Evolutionary conservation across 2,797 vertebrate genomes (phyloP).

Genomic region (Sebastes itinus): DNA sequence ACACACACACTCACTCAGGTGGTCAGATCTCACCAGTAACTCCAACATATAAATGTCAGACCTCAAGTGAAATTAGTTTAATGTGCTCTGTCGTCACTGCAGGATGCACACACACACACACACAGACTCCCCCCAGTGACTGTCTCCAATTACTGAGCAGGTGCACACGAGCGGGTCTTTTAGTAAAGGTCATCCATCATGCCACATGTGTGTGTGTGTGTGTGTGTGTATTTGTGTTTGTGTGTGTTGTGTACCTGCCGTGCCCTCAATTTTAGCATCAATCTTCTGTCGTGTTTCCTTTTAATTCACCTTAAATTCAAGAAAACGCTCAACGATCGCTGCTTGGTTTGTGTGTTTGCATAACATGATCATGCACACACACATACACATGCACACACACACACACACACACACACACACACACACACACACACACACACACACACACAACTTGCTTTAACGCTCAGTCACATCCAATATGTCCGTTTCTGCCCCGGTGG

Average conservation of each 20-base stretch:
- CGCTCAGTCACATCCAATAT: conserved; percentile 10
- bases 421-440: background rate
- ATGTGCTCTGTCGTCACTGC: conserved; percentile 20
- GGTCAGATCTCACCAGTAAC: conserved; percentile 26
- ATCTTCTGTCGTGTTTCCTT: conserved; percentile 16
- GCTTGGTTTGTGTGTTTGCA: background rate
- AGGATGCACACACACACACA: background rate
- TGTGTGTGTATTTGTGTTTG: background rate
- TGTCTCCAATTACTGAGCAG: conserved; percentile 62
- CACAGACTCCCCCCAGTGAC: conserved; percentile 36
- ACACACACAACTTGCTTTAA: conserved; percentile 1
- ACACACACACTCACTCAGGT: background rate
- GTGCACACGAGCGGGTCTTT: conserved; percentile 50
- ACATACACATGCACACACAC: background rate
- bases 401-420: background rate
- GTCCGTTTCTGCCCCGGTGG: background rate
- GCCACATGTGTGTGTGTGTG: background rate
- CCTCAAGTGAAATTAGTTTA: conserved; percentile 50
- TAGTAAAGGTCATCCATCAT: conserved; percentile 57
- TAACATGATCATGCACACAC: background rate
- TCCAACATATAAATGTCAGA: conserved; percentile 57
- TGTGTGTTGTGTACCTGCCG: background rate
- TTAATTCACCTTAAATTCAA: conserved; percentile 20
- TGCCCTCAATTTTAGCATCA: conserved; percentile 34
- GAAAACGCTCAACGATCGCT: background rate